Percentiles rank a stretch among this genome's conserved stretches.
Conservation (phyloP, 2,888 invertebrate genomes). For the Andrena bucephala region DNA sequence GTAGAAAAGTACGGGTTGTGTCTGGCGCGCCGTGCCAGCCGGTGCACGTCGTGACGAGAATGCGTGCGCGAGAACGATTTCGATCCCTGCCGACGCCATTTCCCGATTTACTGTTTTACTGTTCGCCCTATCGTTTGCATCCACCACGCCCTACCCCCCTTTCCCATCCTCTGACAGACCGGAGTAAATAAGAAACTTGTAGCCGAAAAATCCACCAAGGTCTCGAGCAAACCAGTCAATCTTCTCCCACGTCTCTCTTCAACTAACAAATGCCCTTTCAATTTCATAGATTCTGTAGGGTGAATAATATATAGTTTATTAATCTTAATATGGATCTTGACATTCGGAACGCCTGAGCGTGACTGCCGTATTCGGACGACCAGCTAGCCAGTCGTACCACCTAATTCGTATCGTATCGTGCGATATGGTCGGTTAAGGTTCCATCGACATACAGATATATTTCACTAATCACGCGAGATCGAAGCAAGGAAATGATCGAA, state of each 20-base stretch:
- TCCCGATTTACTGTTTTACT: constrained; percentile 69
- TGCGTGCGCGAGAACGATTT: constrained; percentile 75
- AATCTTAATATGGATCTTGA: too few relatives aligned
- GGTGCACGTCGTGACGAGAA: constrained; percentile 76
- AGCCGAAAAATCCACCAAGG: neutral
- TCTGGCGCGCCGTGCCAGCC: constrained; percentile 78
- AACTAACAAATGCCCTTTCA: too few relatives aligned
- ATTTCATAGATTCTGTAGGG: too few relatives aligned
- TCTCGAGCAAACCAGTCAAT: neutral
- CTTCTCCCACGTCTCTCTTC: neutral
- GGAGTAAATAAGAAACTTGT: constrained; percentile 16
- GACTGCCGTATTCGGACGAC: too few relatives aligned
- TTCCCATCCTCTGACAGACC: neutral
- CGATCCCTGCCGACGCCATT: constrained; percentile 66
- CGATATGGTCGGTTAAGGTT: neutral
- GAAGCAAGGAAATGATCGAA: constrained; percentile 1
- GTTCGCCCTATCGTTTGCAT: constrained; percentile 60
- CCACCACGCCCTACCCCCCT: constrained; percentile 14
- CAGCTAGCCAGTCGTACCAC: too few relatives aligned
- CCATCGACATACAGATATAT: neutral
- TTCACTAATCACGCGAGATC: neutral
- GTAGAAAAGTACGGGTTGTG: constrained; percentile 76
- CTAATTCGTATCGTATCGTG: too few relatives aligned
- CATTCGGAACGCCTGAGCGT: too few relatives aligned
- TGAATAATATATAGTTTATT: too few relatives aligned